phyloP scores from a whole-genome alignment of 2,888 invertebrate species.

The Dilophus febrilis region DNA sequence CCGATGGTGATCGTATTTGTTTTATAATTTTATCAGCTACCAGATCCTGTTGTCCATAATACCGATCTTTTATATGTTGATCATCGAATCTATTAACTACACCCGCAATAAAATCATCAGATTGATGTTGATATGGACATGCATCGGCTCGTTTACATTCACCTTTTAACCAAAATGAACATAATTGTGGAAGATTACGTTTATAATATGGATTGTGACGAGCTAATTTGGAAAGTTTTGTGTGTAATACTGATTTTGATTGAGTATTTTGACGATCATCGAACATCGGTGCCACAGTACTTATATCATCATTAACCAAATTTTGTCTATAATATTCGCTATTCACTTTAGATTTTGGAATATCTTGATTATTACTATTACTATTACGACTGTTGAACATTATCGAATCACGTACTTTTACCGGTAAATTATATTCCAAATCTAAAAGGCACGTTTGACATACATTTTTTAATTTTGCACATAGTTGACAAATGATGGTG shows the following conservation, averaged over 20 bases:
- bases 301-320: constrained; percentile 47
- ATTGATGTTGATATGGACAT: constrained; percentile 82
- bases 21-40: constrained; percentile 88
- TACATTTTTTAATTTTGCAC: constrained; percentile 78
- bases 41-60: constrained; percentile 84
- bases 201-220: constrained; percentile 85
- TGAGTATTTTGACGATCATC: constrained; percentile 56
- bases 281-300: constrained; percentile 36
- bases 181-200: constrained; percentile 78
- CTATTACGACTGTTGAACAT: too few relatives aligned
- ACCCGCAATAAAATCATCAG: constrained; percentile 86
- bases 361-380: constrained; percentile 68
- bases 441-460: constrained; percentile 86
- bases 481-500: constrained; percentile 88
- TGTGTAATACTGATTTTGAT: constrained; percentile 58
- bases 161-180: constrained; percentile 91
- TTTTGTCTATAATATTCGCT: constrained; percentile 83
- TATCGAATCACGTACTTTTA: constrained; percentile 74
- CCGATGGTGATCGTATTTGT: constrained; percentile 75
- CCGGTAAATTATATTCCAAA: constrained; percentile 70
- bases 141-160: constrained; percentile 88
- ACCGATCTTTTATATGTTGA: constrained; percentile 81
- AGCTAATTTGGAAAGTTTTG: too few relatives aligned
- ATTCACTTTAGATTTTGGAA: constrained; percentile 82
- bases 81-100: constrained; percentile 86